These are phyloP conservation scores for Peromyscus maniculatus DNA, from an alignment of 2,113 vertebrate genomes.

Conservation along the genomic window DNA sequence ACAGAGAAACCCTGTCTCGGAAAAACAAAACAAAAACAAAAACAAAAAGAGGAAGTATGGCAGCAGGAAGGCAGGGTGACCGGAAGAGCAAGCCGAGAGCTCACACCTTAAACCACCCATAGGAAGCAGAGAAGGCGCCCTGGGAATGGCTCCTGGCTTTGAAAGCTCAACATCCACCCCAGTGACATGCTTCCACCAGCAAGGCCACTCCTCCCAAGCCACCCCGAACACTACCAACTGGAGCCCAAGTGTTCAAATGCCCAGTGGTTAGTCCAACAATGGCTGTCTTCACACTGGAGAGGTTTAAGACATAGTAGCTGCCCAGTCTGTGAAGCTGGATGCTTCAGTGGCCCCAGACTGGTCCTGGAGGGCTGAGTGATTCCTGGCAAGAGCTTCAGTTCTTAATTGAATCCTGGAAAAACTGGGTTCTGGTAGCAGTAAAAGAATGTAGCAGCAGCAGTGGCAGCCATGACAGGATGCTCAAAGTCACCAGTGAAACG, in stretches of 20 bases:
- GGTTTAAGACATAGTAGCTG: background rate
- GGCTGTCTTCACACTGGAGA: background rate
- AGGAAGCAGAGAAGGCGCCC: background rate
- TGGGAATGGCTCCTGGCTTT: background rate
- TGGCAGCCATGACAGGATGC: background rate
- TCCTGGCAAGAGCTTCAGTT: background rate
- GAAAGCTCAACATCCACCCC: background rate
- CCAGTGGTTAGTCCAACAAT: background rate
- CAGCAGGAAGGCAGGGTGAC: background rate
- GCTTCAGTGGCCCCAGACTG: background rate
- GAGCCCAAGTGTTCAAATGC: background rate
- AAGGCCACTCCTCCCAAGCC: background rate
- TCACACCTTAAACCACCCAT: background rate
- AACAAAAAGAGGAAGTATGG: background rate
- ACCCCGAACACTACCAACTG: background rate
- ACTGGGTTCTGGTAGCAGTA: background rate
- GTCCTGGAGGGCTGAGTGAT: background rate
- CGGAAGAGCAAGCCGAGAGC: background rate
- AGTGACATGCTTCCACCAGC: background rate
- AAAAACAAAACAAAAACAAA: too few species aligned
- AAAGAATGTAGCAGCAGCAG: background rate
- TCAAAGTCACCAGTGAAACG: background rate
- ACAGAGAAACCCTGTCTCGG: too few species aligned
- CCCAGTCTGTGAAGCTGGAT: background rate
- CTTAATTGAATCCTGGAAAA: background rate